phyloP scores from a whole-genome alignment of 2,113 vertebrate species.

The Vimba vimba region DNA sequence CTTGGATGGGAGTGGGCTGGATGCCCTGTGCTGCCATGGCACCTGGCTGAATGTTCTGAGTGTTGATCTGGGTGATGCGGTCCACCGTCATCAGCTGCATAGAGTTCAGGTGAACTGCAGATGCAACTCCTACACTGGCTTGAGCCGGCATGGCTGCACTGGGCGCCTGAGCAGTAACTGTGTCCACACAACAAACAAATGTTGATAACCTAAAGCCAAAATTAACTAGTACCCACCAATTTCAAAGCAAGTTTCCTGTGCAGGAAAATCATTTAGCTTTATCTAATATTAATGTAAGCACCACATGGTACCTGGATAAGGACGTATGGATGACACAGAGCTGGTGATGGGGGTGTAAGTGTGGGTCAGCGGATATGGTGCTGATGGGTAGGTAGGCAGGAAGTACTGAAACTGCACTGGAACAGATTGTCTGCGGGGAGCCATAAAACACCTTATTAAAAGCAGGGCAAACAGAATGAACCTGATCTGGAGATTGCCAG shows the following conservation, averaged over 20 bases:
- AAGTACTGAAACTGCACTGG: slow-evolving; percentile 98
- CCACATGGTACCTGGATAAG: slow-evolving; percentile 86
- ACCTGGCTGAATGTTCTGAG: slow-evolving; percentile 89
- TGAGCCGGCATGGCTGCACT: slow-evolving; percentile 89
- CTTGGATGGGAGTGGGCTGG: slow-evolving; percentile 85
- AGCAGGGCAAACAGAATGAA: not conserved
- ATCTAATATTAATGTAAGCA: not conserved
- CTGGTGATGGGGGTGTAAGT: slow-evolving; percentile 97
- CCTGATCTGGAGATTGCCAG: not conserved
- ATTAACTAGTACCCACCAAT: not conserved
- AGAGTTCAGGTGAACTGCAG: slow-evolving; percentile 93
- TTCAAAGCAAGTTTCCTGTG: not conserved
- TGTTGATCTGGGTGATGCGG: slow-evolving; percentile 90
- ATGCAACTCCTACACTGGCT: slow-evolving; percentile 89
- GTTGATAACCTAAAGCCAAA: not conserved
- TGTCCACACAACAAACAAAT: slow-evolving; percentile 15
- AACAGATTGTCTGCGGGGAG: slow-evolving; percentile 82
- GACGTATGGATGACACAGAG: slow-evolving; percentile 94
- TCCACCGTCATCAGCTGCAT: slow-evolving; percentile 99
- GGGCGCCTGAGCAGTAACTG: slow-evolving; percentile 94
- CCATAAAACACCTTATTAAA: not conserved
- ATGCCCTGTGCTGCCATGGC: slow-evolving; percentile 88
- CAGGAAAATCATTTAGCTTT: not conserved
- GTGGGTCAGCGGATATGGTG: slow-evolving; percentile 90
- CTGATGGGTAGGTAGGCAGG: slow-evolving; percentile 89